phyloP scores from a whole-genome alignment of 1,140 invertebrate species.

The Drosophila bocqueti region DNA sequence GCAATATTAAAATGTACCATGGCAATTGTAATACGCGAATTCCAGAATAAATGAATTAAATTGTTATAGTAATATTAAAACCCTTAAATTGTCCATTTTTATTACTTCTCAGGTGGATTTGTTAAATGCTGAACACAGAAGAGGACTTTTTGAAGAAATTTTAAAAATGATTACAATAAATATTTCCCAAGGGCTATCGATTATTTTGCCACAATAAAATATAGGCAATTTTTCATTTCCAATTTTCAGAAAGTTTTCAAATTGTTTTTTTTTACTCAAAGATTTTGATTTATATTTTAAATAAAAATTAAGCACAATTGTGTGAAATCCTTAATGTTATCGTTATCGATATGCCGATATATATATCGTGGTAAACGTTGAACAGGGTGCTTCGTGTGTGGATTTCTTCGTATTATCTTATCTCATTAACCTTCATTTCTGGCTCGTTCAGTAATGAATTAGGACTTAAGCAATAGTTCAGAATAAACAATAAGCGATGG shows the following conservation, averaged over 20 bases:
- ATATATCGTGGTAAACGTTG: background rate
- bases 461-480: slow-evolving; percentile 29
- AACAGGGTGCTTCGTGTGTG: background rate
- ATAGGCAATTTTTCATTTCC: background rate
- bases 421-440: slow-evolving; percentile 43
- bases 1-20: slow-evolving; percentile 91
- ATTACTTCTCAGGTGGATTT: background rate
- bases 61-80: slow-evolving; percentile 51
- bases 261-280: background rate
- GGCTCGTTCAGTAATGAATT: slow-evolving; percentile 36
- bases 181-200: background rate
- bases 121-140: background rate
- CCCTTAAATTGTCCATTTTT: background rate
- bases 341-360: background rate
- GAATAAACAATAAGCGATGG: slow-evolving; percentile 59
- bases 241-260: background rate
- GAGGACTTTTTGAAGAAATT: background rate
- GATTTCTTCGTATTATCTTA: slow-evolving; percentile 32
- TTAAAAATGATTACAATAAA: background rate
- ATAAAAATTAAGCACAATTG: background rate
- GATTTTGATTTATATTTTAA: background rate
- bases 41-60: slow-evolving; percentile 85
- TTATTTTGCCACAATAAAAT: background rate
- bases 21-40: slow-evolving; percentile 94
- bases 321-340: slow-evolving; percentile 1